Evolutionary conservation across 1,140 invertebrate species (phyloP).

Genomic region (Euwallacea similis): DNA sequence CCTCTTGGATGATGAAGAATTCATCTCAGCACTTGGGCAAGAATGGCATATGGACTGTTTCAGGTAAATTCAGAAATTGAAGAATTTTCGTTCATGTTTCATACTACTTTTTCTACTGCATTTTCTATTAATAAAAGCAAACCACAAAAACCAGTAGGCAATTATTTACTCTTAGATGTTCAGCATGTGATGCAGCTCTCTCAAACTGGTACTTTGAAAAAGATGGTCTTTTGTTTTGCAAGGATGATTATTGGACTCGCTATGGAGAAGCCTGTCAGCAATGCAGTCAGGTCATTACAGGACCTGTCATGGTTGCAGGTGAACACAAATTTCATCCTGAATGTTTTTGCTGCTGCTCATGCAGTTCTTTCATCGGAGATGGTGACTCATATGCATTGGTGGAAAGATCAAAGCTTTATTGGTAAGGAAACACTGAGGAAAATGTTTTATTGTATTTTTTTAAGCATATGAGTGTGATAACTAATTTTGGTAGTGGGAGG

Average conservation of each 20-base stretch:
- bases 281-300: constrained; percentile 83
- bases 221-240: constrained; percentile 85
- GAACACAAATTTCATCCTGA: constrained; percentile 95
- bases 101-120: neutral
- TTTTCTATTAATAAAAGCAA: too few species aligned
- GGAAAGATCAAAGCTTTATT: constrained; percentile 86
- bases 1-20: constrained; percentile 72
- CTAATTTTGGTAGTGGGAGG: constrained; percentile 55
- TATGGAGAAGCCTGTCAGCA: constrained; percentile 88
- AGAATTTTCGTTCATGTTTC: constrained; percentile 37
- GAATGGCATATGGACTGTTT: constrained; percentile 90
- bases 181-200: constrained; percentile 80
- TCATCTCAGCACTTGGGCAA: constrained; percentile 75
- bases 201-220: constrained; percentile 94
- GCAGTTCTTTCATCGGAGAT: constrained; percentile 85
- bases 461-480: too few species aligned
- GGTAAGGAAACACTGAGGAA: constrained; percentile 57
- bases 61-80: constrained; percentile 57
- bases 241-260: constrained; percentile 85
- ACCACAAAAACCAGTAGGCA: too few species aligned
- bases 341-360: constrained; percentile 86
- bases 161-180: constrained; percentile 65
- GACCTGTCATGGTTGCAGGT: constrained; percentile 92
- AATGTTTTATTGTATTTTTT: constrained; percentile 11
- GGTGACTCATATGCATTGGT: constrained; percentile 88